Conservation (phyloP, 2,113 vertebrate species). For the Macrotis lagotis region DNA sequence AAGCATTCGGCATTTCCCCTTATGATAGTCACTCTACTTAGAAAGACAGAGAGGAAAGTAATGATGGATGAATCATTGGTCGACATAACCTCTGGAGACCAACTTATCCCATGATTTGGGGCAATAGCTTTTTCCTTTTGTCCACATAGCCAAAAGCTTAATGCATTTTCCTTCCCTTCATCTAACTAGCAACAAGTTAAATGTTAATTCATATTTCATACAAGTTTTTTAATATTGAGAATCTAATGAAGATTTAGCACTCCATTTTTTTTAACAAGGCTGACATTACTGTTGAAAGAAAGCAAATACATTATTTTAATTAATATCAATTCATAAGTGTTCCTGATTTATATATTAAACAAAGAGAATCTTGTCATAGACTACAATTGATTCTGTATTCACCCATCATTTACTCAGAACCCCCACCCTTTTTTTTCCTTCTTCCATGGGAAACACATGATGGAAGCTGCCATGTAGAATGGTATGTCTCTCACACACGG, state of each 20-base stretch:
- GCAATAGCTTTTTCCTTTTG: slow-evolving; percentile 27
- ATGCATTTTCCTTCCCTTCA: slow-evolving; percentile 64
- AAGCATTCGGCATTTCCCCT: neutral
- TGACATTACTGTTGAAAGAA: slow-evolving; percentile 86
- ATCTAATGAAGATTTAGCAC: slow-evolving; percentile 88
- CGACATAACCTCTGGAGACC: slow-evolving; percentile 43
- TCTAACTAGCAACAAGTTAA: slow-evolving; percentile 84
- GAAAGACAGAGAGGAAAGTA: slow-evolving; percentile 23
- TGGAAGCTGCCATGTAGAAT: slow-evolving; percentile 81
- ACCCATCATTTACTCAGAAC: slow-evolving; percentile 82
- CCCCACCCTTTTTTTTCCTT: slow-evolving; percentile 33
- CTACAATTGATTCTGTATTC: slow-evolving; percentile 83
- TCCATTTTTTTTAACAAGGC: slow-evolving; percentile 83
- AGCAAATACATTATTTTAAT: slow-evolving; percentile 90
- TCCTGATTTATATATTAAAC: slow-evolving; percentile 86
- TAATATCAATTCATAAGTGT: slow-evolving; percentile 85
- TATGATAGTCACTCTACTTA: slow-evolving; percentile 26
- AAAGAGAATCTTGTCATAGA: slow-evolving; percentile 84
- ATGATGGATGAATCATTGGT: slow-evolving; percentile 40
- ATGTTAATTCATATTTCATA: slow-evolving; percentile 87
- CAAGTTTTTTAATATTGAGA: slow-evolving; percentile 85
- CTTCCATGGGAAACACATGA: slow-evolving; percentile 69
- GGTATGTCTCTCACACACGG: slow-evolving; percentile 74
- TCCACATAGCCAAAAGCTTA: slow-evolving; percentile 47
- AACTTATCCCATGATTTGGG: slow-evolving; percentile 52